phyloP scores from a whole-genome alignment of 2,113 vertebrate genomes.

The Phocoena sinus region DNA sequence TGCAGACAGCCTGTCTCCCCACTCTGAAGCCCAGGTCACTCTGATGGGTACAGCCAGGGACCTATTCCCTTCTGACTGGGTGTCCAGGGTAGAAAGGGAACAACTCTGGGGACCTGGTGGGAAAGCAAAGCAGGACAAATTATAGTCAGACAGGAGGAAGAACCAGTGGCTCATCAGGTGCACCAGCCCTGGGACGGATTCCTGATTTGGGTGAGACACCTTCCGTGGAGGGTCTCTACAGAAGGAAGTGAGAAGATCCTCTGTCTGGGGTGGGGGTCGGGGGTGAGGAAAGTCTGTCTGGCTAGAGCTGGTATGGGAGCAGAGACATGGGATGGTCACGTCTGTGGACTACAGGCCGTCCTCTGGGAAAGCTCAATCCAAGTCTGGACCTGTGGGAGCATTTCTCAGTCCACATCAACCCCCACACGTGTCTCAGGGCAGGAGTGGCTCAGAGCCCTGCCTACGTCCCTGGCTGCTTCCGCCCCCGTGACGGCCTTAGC shows the following conservation, averaged over 20 bases:
- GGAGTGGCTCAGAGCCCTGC: not conserved
- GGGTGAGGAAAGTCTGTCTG: not conserved
- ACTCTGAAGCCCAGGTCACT: conserved; percentile 29
- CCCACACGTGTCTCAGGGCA: not conserved
- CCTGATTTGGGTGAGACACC: not conserved
- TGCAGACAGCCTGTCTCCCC: not conserved
- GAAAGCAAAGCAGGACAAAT: not conserved
- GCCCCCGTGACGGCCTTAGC: too few relatives aligned
- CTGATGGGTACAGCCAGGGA: not conserved
- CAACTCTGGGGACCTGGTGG: not conserved
- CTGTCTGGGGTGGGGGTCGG: rapidly evolving
- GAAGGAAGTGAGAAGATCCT: not conserved
- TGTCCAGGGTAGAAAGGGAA: not conserved
- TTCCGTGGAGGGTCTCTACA: not conserved
- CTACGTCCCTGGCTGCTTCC: not conserved
- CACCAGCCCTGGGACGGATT: not conserved
- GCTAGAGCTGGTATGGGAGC: not conserved
- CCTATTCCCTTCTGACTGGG: not conserved
- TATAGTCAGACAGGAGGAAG: not conserved
- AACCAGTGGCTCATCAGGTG: not conserved
- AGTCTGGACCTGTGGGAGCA: not conserved
- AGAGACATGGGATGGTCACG: not conserved
- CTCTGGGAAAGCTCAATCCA: not conserved
- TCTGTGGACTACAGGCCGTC: not conserved
- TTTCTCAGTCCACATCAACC: not conserved